A percentile compares a stretch with the other conserved stretches of the same genome.
These are phyloP conservation scores for Cephalopachus bancanus DNA, from an alignment of 2,797 vertebrate species.

Conservation along the genomic window DNA sequence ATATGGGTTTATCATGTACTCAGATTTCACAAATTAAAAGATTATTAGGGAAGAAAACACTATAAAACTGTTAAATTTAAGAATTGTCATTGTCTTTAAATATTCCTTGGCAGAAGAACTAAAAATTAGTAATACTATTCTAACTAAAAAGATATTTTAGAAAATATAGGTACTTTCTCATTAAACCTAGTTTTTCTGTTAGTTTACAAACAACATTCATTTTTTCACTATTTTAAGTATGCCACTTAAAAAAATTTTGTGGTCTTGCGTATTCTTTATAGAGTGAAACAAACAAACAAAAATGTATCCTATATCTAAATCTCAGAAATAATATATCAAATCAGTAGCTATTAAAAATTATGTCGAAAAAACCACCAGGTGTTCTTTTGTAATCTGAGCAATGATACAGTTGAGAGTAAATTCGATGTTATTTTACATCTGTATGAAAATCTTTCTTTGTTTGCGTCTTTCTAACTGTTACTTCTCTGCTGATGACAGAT, in stretches of 20 bases:
- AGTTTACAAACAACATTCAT: constrained; percentile 5
- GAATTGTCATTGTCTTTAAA: constrained; percentile 15
- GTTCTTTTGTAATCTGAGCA: not conserved
- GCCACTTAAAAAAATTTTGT: not conserved
- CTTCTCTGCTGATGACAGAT: constrained; percentile 59
- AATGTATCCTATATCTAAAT: not conserved
- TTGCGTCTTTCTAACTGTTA: constrained; percentile 23
- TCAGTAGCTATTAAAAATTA: not conserved
- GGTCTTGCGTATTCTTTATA: not conserved
- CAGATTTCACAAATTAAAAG: constrained; percentile 37
- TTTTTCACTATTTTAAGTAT: not conserved
- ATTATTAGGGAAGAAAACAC: not conserved
- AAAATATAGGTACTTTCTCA: not conserved
- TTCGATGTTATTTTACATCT: constrained; percentile 34
- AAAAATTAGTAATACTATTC: constrained; percentile 25
- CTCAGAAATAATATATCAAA: not conserved
- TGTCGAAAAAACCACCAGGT: not conserved
- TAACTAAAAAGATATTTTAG: constrained; percentile 15
- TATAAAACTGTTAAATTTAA: not conserved
- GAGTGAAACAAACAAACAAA: not conserved
- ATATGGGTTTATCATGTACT: not conserved
- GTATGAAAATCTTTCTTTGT: constrained; percentile 56
- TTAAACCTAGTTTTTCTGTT: not conserved
- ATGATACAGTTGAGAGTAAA: not conserved
- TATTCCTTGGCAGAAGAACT: not conserved